A percentile compares a stretch with the other conserved stretches of the same genome.
Evolutionary conservation across 1,140 invertebrate species (phyloP).

Genomic region (Dreissena polymorpha): DNA sequence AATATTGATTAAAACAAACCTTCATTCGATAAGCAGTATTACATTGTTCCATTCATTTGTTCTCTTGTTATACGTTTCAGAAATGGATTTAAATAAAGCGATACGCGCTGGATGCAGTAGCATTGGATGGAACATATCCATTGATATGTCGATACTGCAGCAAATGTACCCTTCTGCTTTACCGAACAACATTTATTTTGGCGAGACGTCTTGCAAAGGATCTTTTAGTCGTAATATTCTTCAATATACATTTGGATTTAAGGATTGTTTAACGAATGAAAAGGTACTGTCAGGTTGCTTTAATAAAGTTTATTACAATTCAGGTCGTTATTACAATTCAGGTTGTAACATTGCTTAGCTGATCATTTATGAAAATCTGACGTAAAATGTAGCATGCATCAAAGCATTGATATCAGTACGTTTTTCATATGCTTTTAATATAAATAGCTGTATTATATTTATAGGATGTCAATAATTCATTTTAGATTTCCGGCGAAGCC

Average conservation of each 20-base stretch:
- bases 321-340: no score
- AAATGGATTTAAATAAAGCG: neutral
- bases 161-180: neutral
- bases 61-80: neutral
- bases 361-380: neutral
- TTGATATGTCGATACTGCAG: conserved; percentile 6
- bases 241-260: conserved; percentile 12
- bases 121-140: conserved; percentile 17
- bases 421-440: neutral
- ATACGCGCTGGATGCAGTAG: conserved; percentile 3
- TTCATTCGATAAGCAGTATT: no score
- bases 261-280: conserved; percentile 17
- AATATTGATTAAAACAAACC: no score
- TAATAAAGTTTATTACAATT: no score
- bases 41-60: no score
- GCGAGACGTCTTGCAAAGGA: conserved; percentile 17
- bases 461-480: neutral
- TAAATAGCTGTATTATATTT: neutral
- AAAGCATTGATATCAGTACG: neutral
- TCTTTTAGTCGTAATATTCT: neutral
- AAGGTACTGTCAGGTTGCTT: neutral
- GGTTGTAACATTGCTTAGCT: no score
- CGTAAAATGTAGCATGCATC: neutral
- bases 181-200: conserved; percentile 5
- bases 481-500: conserved; percentile 9